Base-by-base conservation (phyloP, 2,113 vertebrate species). In the Ctenomys sociabilis region DNA sequence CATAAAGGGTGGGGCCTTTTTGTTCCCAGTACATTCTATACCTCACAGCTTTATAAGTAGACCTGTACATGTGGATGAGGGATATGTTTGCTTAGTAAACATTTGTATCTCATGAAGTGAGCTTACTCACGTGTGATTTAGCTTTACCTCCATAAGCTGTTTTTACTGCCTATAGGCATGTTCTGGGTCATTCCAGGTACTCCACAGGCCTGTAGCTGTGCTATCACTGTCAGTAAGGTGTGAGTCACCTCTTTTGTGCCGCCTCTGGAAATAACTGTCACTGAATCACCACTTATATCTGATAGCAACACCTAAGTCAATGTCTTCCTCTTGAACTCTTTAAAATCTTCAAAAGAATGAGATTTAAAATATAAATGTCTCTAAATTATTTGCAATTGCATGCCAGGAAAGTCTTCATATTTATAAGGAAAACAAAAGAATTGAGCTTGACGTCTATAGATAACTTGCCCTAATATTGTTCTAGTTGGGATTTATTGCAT, bases 51-150 rank as follows among this genome's bases (percentile, higher is more conserved):
- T 61, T 30, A 9, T 45, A 45, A 54, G 45, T 70, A 16, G 28
- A 40, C 26, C 66, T 75, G 1, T 68, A 66, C 59, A 57, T 80
- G 7, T 43, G 52, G 66, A 84, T 10, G 26, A 59, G 26, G 45
- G 16, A 45, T 66, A 24, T 35, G 35, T 54, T 94, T 30, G 26
- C 12, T 43, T 84, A 72, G 59, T 17, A 26, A 26, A 88, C 30
- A 26, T 1, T 66, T 92, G 72, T 73, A 73, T 80, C 89, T 94
- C 81, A 73, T 54, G 75, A 68, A 95, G 57, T 83, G 52, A 92
- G 37, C 68, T 73, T 86, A 91, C 12, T 28, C 28, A 9, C 19
- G 52, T 68, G n/a, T 54, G 28, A 73, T 75, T 91, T 59, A 52
- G 37, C 5, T 66, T 85, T 66, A 30, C 83, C 37, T 88, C 13